Conservation (phyloP, 2,797 vertebrate species). For the Leptodactylus fallax region DNA sequence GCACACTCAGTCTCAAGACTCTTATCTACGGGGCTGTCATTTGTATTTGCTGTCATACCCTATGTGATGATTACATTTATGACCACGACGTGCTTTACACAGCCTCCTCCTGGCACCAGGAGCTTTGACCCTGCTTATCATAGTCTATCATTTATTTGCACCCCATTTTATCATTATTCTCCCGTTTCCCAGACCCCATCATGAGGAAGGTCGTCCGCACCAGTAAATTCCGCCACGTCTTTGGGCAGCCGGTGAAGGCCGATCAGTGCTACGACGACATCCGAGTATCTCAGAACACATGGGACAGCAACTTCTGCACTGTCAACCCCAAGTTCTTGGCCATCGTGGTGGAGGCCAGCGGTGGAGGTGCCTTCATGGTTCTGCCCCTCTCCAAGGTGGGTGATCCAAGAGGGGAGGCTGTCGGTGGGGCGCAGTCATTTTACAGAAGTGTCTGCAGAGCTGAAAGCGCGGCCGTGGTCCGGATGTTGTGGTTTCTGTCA, state of each 20-base stretch:
- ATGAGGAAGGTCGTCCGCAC: constrained; percentile 89
- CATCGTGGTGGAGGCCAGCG: constrained; percentile 91
- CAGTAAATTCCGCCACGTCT: constrained; percentile 94
- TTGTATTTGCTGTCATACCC: too few relatives aligned
- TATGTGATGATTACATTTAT: not conserved
- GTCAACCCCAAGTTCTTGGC: constrained; percentile 93
- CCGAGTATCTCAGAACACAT: constrained; percentile 92
- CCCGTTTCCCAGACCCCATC: constrained; percentile 65
- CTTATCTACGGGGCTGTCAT: too few relatives aligned
- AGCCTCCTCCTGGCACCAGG: not conserved
- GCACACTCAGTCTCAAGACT: too few relatives aligned
- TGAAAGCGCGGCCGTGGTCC: not conserved
- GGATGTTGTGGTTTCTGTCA: constrained; percentile 39
- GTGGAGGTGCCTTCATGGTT: constrained; percentile 91
- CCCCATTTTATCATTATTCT: not conserved
- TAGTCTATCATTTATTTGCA: not conserved
- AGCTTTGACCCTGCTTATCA: not conserved
- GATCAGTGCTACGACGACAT: constrained; percentile 95
- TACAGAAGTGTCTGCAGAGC: not conserved
- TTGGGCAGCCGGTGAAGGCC: constrained; percentile 85
- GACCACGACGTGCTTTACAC: not conserved
- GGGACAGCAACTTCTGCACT: constrained; percentile 92
- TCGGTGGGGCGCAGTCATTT: not conserved
- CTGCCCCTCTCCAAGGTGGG: constrained; percentile 86
- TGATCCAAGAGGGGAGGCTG: not conserved